Conservation (phyloP, 2,888 invertebrate genomes). For the Drosophila paramelanica region DNA sequence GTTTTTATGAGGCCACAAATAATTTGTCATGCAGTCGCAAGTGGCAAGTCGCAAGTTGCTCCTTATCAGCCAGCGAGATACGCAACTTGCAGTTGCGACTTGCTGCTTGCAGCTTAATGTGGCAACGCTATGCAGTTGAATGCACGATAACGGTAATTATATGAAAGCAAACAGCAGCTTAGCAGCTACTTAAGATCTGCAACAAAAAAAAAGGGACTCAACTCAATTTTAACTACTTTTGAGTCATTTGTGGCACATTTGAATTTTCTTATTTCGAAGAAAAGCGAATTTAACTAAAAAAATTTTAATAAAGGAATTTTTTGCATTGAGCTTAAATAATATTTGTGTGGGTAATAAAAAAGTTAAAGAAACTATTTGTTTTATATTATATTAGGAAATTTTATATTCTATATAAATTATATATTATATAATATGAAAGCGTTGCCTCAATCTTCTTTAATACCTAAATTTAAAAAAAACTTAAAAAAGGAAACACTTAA, state of each 20-base stretch:
- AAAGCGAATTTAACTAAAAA: background rate
- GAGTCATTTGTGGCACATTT: background rate
- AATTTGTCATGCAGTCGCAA: conserved; percentile 58
- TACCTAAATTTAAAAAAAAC: too few species aligned
- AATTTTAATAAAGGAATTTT: too few species aligned
- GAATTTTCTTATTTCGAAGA: background rate
- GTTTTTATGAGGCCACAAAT: conserved; percentile 53
- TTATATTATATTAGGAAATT: too few species aligned
- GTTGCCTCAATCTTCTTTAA: too few species aligned
- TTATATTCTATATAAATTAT: too few species aligned
- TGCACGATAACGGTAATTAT: conserved; percentile 39
- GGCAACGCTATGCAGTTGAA: conserved; percentile 28
- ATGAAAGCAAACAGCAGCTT: conserved; percentile 31
- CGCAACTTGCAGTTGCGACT: conserved; percentile 14
- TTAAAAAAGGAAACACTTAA: too few species aligned
- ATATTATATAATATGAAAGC: too few species aligned
- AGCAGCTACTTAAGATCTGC: conserved; percentile 22
- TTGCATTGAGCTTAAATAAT: too few species aligned
- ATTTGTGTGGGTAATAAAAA: too few species aligned
- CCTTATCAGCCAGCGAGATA: conserved; percentile 35
- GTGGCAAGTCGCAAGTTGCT: conserved; percentile 39
- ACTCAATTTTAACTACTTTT: background rate
- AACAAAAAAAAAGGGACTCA: background rate
- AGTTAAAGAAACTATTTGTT: too few species aligned
- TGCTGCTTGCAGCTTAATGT: conserved; percentile 35